Evolutionary conservation across 2,113 vertebrate genomes (phyloP).

Genomic region (Triplophysa dalaica): DNA sequence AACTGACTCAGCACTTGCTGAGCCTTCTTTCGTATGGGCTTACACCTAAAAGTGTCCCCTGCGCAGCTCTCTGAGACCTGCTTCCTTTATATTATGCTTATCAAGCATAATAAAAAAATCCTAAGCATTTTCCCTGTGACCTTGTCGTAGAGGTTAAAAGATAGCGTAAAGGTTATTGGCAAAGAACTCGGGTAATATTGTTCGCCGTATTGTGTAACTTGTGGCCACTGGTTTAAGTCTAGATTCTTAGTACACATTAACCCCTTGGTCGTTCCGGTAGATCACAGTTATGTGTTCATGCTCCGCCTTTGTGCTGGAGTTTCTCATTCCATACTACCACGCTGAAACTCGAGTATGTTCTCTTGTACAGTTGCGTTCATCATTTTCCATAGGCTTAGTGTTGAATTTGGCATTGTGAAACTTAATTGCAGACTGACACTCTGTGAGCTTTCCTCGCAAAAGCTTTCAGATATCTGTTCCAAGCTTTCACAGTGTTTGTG

Average conservation of each 20-base stretch:
- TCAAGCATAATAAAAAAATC: constrained; percentile 1
- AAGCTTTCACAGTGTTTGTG: neutral
- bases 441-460: neutral
- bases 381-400: neutral
- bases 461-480: neutral
- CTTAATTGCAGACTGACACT: neutral
- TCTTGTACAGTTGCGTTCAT: constrained; percentile 13
- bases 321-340: neutral
- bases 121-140: neutral
- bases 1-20: constrained; percentile 39
- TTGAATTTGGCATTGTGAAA: neutral
- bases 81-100: constrained; percentile 35
- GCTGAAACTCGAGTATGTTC: constrained; percentile 12
- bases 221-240: neutral
- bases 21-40: neutral
- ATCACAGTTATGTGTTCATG: neutral
- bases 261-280: neutral
- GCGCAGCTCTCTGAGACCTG: neutral
- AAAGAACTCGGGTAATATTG: neutral
- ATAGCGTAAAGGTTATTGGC: constrained; percentile 22
- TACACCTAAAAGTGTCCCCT: neutral
- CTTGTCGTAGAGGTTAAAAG: constrained; percentile 26
- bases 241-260: constrained; percentile 23
- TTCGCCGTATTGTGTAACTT: neutral
- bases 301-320: neutral